Evolutionary conservation across 2,888 invertebrate species (phyloP).

Genomic region (Neelides folsomi): DNA sequence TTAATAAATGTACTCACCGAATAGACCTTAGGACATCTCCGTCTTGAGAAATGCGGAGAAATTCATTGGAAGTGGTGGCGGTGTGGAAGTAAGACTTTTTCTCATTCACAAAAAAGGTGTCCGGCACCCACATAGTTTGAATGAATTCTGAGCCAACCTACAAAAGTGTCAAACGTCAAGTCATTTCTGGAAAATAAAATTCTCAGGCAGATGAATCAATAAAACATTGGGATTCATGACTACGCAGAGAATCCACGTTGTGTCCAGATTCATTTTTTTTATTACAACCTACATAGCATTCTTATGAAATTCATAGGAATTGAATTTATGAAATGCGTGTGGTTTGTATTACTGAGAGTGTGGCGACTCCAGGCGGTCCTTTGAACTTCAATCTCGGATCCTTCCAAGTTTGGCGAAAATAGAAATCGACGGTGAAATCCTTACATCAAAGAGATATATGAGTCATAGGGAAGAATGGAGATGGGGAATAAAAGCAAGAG

Average conservation of each 20-base stretch:
- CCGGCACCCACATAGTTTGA: constrained; percentile 98
- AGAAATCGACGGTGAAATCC: constrained; percentile 95
- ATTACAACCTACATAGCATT: no score
- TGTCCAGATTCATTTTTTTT: neutral
- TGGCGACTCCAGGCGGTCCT: constrained; percentile 75
- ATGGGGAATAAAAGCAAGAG: constrained; percentile 14
- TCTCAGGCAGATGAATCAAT: neutral
- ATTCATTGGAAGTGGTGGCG: constrained; percentile 98
- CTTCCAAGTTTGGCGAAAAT: constrained; percentile 98
- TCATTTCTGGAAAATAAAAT: neutral
- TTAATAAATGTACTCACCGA: constrained; percentile 48
- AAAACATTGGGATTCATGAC: neutral
- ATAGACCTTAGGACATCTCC: constrained; percentile 90
- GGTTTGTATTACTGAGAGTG: constrained; percentile 80
- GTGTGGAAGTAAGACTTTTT: constrained; percentile 99
- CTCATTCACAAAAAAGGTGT: constrained; percentile 99
- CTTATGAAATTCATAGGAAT: no score
- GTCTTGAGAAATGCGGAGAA: constrained; percentile 88
- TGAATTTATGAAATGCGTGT: no score
- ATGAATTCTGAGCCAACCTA: constrained; percentile 83
- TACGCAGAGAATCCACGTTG: neutral
- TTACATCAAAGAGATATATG: constrained; percentile 15
- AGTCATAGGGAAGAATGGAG: constrained; percentile 11
- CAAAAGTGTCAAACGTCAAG: neutral
- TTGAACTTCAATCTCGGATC: constrained; percentile 89